Evolutionary conservation across 2,888 invertebrate genomes (phyloP), one percentile per base, ranked within the genome.

Genomic region (Adelphocoris suturalis): DNA sequence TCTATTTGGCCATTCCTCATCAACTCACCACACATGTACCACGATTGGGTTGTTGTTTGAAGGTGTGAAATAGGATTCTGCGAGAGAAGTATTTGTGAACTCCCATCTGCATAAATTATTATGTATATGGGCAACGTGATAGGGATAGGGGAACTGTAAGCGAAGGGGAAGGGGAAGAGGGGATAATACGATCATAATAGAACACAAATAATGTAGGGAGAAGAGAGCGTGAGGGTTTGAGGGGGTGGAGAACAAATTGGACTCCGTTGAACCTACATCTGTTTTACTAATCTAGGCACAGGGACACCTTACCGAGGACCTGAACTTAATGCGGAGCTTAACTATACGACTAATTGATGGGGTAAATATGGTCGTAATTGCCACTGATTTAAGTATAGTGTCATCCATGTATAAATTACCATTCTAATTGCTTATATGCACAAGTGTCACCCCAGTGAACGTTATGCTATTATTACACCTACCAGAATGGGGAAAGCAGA

Each of bases 321-420:
- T 47, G 78, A 4, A 78, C 78, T 46, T 46, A 78, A 78, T 78
- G 37, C 78, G 78, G 12, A 52, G 82, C 48, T 82, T 82, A 82
- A 82, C 82, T 23, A 52, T 82, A 82, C 23, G 82, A 82, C 55
- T 82, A 82, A 82, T 82, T 82, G 52, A 82, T 55, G 82, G 82
- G 82, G 13, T 82, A 82, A 82, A 82, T 82, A 82, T 82, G 52
- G 48, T 52, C 55, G 82, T 82, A 82, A 82, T 82, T 27, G 78
- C 46, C 37, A 78, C 78, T 78, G 78, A 78, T 78, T 78, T 78
- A 78, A 46, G 46, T 78, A 78, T 78, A 47, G 46, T 16, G 46
- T 78, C 78, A 78, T 4, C n/a, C 47, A 12, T 12, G 78, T 78
- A 78, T 78, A 78, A 78, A 78, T 78, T 78, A 78, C 46, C 78